phyloP scores from a whole-genome alignment of 2,797 vertebrate genomes.

The Podarcis lilfordi region DNA sequence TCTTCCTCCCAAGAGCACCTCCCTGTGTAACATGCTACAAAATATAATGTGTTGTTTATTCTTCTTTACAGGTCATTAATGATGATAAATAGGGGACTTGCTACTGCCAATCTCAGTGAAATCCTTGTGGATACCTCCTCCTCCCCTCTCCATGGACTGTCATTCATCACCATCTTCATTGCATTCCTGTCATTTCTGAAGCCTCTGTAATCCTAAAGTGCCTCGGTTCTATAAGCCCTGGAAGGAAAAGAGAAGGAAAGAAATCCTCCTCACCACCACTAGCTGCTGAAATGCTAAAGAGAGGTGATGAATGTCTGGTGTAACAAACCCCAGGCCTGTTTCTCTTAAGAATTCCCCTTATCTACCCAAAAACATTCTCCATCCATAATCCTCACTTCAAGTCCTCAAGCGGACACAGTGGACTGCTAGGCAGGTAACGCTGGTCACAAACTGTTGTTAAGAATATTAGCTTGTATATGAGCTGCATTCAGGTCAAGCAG shows the following conservation, averaged over 20 bases:
- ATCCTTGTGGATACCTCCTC: background rate
- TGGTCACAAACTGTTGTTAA: no score
- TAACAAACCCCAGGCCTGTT: no score
- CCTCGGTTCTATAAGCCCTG: background rate
- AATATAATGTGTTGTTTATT: constrained; percentile 43
- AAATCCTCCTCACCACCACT: background rate
- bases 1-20: constrained; percentile 14
- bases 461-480: no score
- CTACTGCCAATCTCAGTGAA: constrained; percentile 13
- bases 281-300: background rate
- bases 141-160: background rate
- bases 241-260: background rate
- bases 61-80: constrained; percentile 39
- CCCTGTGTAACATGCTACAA: constrained; percentile 29
- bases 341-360: no score
- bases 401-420: no score
- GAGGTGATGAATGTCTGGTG: background rate
- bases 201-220: background rate
- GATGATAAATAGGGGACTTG: constrained; percentile 40
- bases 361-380: background rate
- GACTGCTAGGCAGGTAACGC: no score
- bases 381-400: background rate
- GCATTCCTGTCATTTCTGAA: background rate
- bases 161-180: background rate
- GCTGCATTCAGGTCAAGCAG: no score